Conservation (phyloP, 2,888 invertebrate genomes). For the Meandrusa payeni region DNA sequence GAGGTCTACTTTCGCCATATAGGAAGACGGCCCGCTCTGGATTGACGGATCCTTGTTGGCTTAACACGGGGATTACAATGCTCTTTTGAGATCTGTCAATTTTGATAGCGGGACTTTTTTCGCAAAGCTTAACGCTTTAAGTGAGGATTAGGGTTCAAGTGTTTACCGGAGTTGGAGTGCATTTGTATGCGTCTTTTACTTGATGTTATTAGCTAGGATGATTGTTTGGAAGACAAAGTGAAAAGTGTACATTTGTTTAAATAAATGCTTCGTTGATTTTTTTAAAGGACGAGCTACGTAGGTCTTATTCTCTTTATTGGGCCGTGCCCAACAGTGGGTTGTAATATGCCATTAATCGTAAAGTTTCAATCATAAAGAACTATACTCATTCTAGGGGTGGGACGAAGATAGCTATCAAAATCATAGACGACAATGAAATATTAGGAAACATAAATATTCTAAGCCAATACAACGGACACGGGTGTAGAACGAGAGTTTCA, state of each 20-base stretch:
- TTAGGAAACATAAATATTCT: constrained; percentile 4
- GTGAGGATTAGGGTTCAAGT: constrained; percentile 49
- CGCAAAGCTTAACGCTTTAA: constrained; percentile 58
- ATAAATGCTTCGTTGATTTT: too few species aligned
- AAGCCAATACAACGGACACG: constrained; percentile 4
- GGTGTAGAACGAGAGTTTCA: constrained; percentile 13
- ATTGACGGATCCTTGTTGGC: constrained; percentile 34
- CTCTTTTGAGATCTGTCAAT: constrained; percentile 66
- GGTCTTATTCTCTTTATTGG: too few species aligned
- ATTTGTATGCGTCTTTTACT: constrained; percentile 12
- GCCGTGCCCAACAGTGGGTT: too few species aligned
- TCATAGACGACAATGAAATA: constrained; percentile 7
- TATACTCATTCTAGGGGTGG: too few species aligned
- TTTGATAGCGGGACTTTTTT: constrained; percentile 54
- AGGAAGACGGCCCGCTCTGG: constrained; percentile 32
- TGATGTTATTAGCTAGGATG: constrained; percentile 9
- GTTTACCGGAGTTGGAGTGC: constrained; percentile 18
- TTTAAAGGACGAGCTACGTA: too few species aligned
- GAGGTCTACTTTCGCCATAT: constrained; percentile 46
- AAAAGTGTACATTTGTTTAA: neutral
- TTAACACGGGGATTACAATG: constrained; percentile 45
- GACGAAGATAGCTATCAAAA: neutral
- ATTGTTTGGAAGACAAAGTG: neutral
- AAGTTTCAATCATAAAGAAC: too few species aligned
- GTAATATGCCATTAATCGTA: too few species aligned